Evolutionary conservation across 1,140 invertebrate genomes (phyloP), one percentile per base, ranked within the genome.

Genomic region (Macrotrachela quadricornifera): DNA sequence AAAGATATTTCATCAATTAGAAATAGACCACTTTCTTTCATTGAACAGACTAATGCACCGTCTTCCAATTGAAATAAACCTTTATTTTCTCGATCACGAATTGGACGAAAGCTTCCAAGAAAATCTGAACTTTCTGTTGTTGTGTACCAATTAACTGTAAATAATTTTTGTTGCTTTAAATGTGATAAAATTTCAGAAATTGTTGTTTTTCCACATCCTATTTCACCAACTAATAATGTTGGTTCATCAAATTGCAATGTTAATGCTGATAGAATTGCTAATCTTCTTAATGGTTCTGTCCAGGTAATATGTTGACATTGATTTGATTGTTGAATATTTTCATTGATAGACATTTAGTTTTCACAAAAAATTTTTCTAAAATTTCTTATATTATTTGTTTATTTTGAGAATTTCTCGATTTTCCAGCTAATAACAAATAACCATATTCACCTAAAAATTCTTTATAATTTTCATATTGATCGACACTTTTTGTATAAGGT

Each of bases 1-100:
- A 99, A 71, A 4, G 94, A 99, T 59, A 99, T 97, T 78, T 99
- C 94, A 73, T 99, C 94, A 0, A 91, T 83, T 36, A 99, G 72
- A 62, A 99, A 91, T 56, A 88, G 74, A 49, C 77, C 73, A 0
- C 91, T 92, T 15, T 77, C 70, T 59, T 76, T 75, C 90, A 99
- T 94, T 0, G 91, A 80, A 50, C 78, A 71, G 47, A 99, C 80
- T 15, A 99, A 72, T 8, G 90, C 88, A n/a, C 94, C 94, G 69
- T 99, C 88, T 1, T 83, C 77, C 94, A 94, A 99, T 67, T 95
- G 87, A 70, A 99, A 99, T 1, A 95, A 68, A 38, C n/a, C 42
- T n/a, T 42, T 37, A 14, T 39, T 12, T n/a, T 16, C 13, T 51
- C 4, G 2, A 17, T 45, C 10, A 46, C 88, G 72, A 1, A 87